A percentile compares a stretch with the other conserved stretches of the same genome.
Evolutionary conservation across 2,113 vertebrate genomes (phyloP).

Genomic region (Scomber japonicus): DNA sequence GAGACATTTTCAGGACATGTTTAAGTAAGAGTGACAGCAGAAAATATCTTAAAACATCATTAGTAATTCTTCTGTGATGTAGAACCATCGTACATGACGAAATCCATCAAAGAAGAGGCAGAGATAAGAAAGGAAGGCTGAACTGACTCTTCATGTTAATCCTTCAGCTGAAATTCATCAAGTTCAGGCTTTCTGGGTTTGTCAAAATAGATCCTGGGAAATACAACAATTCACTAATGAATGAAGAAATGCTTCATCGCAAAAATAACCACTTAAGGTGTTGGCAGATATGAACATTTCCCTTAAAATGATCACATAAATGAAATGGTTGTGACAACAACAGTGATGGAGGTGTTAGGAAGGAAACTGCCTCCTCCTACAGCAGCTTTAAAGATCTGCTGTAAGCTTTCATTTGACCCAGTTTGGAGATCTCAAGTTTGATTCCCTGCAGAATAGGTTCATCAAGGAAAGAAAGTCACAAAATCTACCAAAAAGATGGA

Average conservation of each 20-base stretch:
- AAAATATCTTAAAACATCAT: no score
- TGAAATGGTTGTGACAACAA: constrained; percentile 19
- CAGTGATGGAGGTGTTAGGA: neutral
- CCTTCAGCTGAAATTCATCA: neutral
- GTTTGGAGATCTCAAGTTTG: constrained; percentile 28
- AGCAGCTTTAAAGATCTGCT: constrained; percentile 41
- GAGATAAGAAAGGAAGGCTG: neutral
- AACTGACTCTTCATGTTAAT: neutral
- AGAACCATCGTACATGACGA: no score
- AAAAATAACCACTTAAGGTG: constrained; percentile 23
- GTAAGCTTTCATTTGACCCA: constrained; percentile 53
- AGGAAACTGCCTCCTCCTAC: neutral
- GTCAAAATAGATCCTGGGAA: constrained; percentile 21
- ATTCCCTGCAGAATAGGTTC: constrained; percentile 22
- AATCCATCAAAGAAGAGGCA: neutral
- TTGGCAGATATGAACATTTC: neutral
- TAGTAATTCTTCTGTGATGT: no score
- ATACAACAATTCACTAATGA: neutral
- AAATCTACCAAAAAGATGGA: neutral
- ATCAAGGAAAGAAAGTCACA: constrained; percentile 6
- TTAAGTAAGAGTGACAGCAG: no score
- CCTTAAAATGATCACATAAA: neutral
- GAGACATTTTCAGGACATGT: no score
- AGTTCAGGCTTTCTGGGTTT: neutral
- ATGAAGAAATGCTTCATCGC: constrained; percentile 23